Evolutionary conservation across 2,888 invertebrate species (phyloP), one percentile per base, ranked within the genome.

Genomic region (Stenoptilia bipunctidactyla): DNA sequence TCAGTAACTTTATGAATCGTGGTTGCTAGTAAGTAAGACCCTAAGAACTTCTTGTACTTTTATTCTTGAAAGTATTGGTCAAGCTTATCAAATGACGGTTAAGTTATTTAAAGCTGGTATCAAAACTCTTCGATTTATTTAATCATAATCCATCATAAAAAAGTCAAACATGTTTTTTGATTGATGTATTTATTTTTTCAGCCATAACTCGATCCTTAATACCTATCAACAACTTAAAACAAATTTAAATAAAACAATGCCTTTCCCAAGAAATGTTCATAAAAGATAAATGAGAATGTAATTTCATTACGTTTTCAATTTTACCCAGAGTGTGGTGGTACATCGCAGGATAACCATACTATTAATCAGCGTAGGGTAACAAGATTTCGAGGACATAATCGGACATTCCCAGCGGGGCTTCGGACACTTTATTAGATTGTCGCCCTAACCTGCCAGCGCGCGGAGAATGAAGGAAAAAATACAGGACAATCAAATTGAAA

Each of bases 321-420:
- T 68, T 48, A 47, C 45, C 56, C 48, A 51, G 51, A 62, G 61
- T 64, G 61, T 56, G 57, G 53, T 55, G 54, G 52, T 56, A 59
- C 50, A 50, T 53, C 55, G 50, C 51, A 53, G 61, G 20, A 20
- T 58, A 58, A 66, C 67, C 65, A 66, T 70, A 66, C 65, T 75
- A 76, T 77, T 80, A 77, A 82, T 82, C 79, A 79, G 76, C 61
- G 66, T 69, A 73, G 73, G 73, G 79, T 80, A 82, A 80, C 80
- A 66, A 74, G 75, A 71, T 80, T 80, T 66, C 53, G 57, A 58
- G 58, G 60, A 60, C 64, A 67, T 77, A 76, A 77, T 71, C 72
- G 76, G 74, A 73, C 66, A 58, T 71, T 68, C 77, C 61, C 79
- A 65, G 74, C 74, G 69, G 79, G 79, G 68, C 46, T 66, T 66